These are phyloP conservation scores for Sebastes cheni DNA, from an alignment of 2,797 vertebrate species.

Conservation along the genomic window DNA sequence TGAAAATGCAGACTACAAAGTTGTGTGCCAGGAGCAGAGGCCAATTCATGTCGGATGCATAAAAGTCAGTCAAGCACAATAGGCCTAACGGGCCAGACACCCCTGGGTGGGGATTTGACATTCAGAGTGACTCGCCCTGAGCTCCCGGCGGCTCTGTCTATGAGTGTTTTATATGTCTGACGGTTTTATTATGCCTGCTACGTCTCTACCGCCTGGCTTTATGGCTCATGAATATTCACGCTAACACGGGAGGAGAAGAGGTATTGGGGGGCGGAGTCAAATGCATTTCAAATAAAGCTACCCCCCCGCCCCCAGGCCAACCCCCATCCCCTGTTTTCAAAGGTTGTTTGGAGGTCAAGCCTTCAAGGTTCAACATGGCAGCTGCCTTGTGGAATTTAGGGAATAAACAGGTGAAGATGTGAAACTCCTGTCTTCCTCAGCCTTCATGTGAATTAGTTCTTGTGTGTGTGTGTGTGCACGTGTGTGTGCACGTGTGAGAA, in stretches of 20 bases:
- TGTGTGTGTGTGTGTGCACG: conserved; percentile 1
- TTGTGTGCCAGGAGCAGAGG: conserved; percentile 37
- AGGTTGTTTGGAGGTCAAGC: conserved; percentile 65
- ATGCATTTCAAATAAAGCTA: conserved; percentile 36
- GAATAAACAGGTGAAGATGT: conserved; percentile 80
- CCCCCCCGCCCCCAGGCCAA: not conserved
- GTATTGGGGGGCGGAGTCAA: conserved; percentile 42
- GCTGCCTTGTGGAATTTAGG: conserved; percentile 69
- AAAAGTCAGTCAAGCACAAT: conserved; percentile 64
- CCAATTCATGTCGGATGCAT: conserved; percentile 52
- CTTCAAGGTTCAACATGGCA: conserved; percentile 55
- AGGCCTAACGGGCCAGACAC: conserved; percentile 56
- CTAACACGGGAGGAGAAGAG: conserved; percentile 12
- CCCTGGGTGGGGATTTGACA: conserved; percentile 61
- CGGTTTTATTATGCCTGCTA: conserved; percentile 65
- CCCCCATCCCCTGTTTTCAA: not conserved
- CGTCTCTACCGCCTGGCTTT: conserved; percentile 55
- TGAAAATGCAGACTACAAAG: conserved; percentile 36
- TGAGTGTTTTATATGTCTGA: conserved; percentile 69
- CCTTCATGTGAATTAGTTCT: not conserved
- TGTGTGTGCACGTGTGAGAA: conserved; percentile 3
- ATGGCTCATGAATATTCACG: conserved; percentile 75
- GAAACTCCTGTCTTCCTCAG: conserved; percentile 26
- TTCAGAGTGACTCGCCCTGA: conserved; percentile 56
- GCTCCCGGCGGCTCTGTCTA: conserved; percentile 48